These are phyloP conservation scores for Himantopus leucocephalus DNA, from an alignment of 2,113 vertebrate species.

Conservation along the genomic window DNA sequence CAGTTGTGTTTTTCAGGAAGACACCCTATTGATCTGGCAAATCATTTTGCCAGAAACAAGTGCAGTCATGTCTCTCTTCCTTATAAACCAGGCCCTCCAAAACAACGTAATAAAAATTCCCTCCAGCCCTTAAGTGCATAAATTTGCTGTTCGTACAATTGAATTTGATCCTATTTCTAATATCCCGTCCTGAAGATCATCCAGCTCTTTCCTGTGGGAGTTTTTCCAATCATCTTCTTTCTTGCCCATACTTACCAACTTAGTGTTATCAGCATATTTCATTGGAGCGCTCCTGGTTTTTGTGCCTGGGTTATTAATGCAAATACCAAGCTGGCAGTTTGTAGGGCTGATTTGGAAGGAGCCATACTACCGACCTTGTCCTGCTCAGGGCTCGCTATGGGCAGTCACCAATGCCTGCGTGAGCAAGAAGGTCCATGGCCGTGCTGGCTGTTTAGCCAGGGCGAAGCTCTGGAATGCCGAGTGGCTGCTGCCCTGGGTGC, in stretches of 20 bases:
- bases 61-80: background rate
- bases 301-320: background rate
- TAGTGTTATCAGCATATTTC: background rate
- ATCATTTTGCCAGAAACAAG: conserved; percentile 21
- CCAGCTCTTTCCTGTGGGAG: background rate
- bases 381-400: background rate
- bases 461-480: fast-evolving
- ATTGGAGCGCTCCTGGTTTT: background rate
- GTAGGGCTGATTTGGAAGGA: background rate
- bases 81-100: background rate
- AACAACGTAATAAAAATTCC: background rate
- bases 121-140: conserved; percentile 31
- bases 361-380: background rate
- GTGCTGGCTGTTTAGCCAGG: background rate
- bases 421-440: background rate
- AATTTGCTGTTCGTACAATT: background rate
- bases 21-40: conserved; percentile 20
- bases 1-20: conserved; percentile 33
- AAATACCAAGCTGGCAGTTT: background rate
- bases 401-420: background rate
- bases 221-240: background rate
- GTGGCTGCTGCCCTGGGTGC: background rate
- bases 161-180: conserved; percentile 2
- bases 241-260: background rate
- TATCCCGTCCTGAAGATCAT: background rate